phyloP scores from a whole-genome alignment of 2,888 invertebrate species.

The Serripes groenlandicus region DNA sequence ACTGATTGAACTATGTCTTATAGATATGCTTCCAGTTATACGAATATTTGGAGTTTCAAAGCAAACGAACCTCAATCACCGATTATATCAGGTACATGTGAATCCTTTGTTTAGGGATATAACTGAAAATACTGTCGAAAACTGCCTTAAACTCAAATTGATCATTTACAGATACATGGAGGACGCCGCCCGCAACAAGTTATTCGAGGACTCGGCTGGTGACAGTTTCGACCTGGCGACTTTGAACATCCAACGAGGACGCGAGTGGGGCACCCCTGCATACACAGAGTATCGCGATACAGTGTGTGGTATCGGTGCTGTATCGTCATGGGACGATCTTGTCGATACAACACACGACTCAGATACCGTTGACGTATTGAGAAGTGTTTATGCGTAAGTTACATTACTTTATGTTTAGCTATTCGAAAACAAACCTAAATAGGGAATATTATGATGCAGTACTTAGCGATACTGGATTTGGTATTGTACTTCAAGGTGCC shows the following conservation, averaged over 20 bases:
- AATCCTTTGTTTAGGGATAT: neutral
- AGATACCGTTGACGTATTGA: neutral
- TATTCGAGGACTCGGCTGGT: neutral
- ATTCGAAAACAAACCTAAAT: no score
- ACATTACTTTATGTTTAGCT: neutral
- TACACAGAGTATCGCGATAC: conserved; percentile 7
- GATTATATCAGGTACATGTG: no score
- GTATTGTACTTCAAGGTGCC: no score
- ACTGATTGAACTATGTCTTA: no score
- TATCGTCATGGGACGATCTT: conserved; percentile 1
- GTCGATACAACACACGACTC: neutral
- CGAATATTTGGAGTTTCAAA: no score
- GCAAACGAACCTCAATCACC: no score
- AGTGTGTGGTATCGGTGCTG: conserved; percentile 1
- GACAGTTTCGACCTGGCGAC: conserved; percentile 25
- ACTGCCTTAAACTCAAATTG: neutral
- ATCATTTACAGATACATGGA: conserved; percentile 15
- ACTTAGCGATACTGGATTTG: no score
- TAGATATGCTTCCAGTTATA: no score
- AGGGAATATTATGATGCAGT: no score
- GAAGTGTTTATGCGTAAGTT: neutral
- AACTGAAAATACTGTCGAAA: neutral
- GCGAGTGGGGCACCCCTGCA: conserved; percentile 20
- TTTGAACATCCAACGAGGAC: conserved; percentile 29
- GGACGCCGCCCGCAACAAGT: conserved; percentile 18